phyloP scores from a whole-genome alignment of 2,113 vertebrate species.

The Gallinago undulata region DNA sequence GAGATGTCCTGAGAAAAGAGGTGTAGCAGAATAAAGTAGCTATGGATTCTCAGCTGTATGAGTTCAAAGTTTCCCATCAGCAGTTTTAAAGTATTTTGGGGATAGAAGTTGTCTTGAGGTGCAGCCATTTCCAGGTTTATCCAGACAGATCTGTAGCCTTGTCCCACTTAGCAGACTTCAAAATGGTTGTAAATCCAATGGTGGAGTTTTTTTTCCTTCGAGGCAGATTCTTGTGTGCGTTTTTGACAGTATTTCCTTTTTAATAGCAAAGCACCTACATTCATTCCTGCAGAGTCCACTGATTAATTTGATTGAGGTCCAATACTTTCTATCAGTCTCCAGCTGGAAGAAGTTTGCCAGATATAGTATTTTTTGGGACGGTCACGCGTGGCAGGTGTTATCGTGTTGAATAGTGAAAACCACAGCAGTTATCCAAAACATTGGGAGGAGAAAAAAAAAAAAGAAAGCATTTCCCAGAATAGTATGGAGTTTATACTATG shows the following conservation, averaged over 20 bases:
- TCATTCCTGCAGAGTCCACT: neutral
- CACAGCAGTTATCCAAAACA: neutral
- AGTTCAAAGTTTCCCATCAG: neutral
- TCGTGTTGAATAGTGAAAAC: neutral
- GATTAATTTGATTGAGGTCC: neutral
- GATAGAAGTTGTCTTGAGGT: neutral
- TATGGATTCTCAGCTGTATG: neutral
- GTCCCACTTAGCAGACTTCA: neutral
- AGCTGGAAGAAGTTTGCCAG: neutral
- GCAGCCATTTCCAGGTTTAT: neutral
- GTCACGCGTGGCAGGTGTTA: neutral
- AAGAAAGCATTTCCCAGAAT: neutral
- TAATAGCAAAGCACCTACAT: neutral
- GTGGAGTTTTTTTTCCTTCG: neutral
- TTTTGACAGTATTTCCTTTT: neutral
- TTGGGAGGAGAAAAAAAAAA: too few relatives aligned
- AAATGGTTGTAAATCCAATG: neutral
- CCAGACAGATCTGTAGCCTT: neutral
- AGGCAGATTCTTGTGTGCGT: neutral
- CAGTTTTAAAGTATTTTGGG: neutral
- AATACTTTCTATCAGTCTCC: neutral
- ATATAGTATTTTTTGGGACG: neutral
- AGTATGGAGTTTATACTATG: neutral
- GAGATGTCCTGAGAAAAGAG: neutral
- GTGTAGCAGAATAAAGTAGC: neutral